These are phyloP conservation scores for Dryadula phaetusa DNA, from an alignment of 2,888 invertebrate species.

Conservation along the genomic window DNA sequence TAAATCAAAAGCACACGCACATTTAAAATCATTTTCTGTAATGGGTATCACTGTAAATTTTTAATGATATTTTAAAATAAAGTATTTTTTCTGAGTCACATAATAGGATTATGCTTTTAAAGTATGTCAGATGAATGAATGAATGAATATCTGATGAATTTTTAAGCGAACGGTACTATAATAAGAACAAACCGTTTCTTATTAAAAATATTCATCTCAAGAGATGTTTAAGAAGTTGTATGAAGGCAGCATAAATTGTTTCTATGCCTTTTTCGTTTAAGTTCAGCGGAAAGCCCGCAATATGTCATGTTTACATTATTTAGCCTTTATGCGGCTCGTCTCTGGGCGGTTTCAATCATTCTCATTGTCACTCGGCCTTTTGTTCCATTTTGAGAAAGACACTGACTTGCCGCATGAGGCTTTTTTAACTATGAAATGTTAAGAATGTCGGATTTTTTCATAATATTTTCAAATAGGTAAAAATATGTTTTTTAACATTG, in stretches of 20 bases:
- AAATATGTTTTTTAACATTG: too few species aligned
- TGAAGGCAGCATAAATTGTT: constrained; percentile 2
- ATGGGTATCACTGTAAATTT: too few species aligned
- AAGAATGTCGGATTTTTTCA: background rate
- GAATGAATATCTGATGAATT: too few species aligned
- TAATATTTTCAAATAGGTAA: background rate
- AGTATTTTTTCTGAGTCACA: too few species aligned
- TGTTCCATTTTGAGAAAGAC: constrained; percentile 37
- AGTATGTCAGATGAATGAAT: too few species aligned
- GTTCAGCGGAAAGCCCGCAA: constrained; percentile 24
- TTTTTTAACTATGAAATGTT: constrained; percentile 23
- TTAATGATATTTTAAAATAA: too few species aligned
- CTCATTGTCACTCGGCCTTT: constrained; percentile 41
- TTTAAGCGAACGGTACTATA: background rate
- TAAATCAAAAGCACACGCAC: too few species aligned
- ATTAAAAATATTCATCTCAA: background rate
- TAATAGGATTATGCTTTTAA: too few species aligned
- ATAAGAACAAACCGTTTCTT: background rate
- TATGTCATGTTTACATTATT: constrained; percentile 34
- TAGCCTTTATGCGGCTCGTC: constrained; percentile 27
- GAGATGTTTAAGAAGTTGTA: background rate
- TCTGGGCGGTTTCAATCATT: constrained; percentile 36
- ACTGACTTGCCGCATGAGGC: constrained; percentile 33
- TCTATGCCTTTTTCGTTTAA: constrained; percentile 15
- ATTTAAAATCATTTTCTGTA: too few species aligned